These are phyloP conservation scores for Hylaeus volcanicus DNA, from an alignment of 1,140 invertebrate species.

Conservation along the genomic window DNA sequence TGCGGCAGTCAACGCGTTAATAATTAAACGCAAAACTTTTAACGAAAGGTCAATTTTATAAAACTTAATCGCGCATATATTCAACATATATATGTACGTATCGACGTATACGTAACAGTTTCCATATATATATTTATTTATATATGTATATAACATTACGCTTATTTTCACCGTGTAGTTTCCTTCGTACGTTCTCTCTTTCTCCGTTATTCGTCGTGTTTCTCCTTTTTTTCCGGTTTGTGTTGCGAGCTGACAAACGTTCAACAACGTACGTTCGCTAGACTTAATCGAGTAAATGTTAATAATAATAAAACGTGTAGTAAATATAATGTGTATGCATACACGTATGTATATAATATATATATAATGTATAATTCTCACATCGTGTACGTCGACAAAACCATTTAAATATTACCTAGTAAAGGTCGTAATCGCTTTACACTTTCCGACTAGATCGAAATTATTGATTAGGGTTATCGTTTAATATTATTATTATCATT, in stretches of 20 bases:
- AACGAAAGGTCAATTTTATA: constrained; percentile 32
- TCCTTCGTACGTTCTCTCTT: neutral
- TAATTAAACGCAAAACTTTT: constrained; percentile 41
- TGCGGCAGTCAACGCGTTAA: constrained; percentile 28
- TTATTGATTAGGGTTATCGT: constrained; percentile 50
- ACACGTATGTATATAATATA: constrained; percentile 28
- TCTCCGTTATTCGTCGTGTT: neutral
- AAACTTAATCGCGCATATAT: constrained; percentile 49
- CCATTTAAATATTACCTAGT: constrained; percentile 37
- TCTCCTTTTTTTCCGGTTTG: neutral
- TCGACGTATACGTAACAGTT: constrained; percentile 1
- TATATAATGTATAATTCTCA: constrained; percentile 45
- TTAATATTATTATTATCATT: constrained; percentile 42
- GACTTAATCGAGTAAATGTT: constrained; percentile 44
- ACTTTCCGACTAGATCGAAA: constrained; percentile 31
- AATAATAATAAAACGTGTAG: constrained; percentile 66
- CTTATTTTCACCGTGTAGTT: neutral
- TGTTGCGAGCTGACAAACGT: constrained; percentile 29
- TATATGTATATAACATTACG: constrained; percentile 34
- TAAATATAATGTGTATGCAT: constrained; percentile 60
- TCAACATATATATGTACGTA: constrained; percentile 31
- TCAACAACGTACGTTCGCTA: constrained; percentile 46
- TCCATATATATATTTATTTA: constrained; percentile 22
- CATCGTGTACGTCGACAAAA: constrained; percentile 33
- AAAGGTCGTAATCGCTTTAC: constrained; percentile 28